Percentiles rank a stretch among this genome's conserved stretches.
These are phyloP conservation scores for Strix occidentalis DNA, from an alignment of 2,797 vertebrate genomes.

Conservation along the genomic window DNA sequence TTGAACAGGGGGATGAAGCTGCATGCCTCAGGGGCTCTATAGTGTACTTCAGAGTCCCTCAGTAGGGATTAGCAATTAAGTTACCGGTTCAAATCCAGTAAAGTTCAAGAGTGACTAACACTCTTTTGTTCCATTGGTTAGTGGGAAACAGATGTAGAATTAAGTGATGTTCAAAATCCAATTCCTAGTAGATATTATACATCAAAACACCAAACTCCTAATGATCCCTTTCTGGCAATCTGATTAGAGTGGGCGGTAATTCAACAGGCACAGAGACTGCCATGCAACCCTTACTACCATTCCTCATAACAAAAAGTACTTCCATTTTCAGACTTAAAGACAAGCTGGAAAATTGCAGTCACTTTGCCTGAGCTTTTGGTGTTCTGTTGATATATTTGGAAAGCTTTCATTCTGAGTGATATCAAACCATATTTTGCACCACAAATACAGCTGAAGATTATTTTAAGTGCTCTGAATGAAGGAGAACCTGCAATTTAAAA, in stretches of 20 bases:
- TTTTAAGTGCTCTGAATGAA: not conserved
- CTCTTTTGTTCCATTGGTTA: constrained; percentile 16
- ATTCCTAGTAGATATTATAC: constrained; percentile 40
- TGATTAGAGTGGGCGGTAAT: constrained; percentile 32
- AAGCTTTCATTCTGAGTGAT: not conserved
- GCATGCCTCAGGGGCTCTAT: not conserved
- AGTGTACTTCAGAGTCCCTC: not conserved
- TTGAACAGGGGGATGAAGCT: not conserved
- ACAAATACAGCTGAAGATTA: not conserved
- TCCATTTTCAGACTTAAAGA: not conserved
- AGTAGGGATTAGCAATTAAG: constrained; percentile 26
- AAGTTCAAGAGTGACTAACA: constrained; percentile 54
- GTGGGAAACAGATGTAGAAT: constrained; percentile 50
- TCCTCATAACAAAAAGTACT: not conserved
- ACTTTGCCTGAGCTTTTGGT: not conserved
- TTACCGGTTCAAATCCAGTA: not conserved
- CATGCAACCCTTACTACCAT: not conserved
- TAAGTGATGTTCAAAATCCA: constrained; percentile 46
- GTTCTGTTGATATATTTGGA: not conserved
- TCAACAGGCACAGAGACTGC: not conserved
- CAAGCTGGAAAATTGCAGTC: not conserved
- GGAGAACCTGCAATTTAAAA: not conserved
- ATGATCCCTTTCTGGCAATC: constrained; percentile 28
- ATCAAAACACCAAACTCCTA: constrained; percentile 25
- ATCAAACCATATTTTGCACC: not conserved